Percentiles rank a stretch among this genome's conserved stretches.
Evolutionary conservation across 2,888 invertebrate genomes (phyloP).

Genomic region (Melitaea athalia): DNA sequence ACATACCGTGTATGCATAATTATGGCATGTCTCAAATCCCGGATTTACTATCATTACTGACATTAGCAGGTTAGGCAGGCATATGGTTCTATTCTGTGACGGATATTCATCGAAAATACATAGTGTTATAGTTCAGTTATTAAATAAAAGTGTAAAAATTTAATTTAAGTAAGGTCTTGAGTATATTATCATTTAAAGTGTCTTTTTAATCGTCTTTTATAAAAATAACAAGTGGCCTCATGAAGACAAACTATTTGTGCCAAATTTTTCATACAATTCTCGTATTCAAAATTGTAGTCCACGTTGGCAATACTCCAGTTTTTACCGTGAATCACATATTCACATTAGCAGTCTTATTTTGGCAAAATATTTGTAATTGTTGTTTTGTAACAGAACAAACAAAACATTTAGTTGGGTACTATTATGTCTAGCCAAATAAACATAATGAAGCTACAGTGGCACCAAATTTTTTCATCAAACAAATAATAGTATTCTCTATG

Average conservation of each 20-base stretch:
- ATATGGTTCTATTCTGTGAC: too few relatives aligned
- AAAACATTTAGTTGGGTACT: background rate
- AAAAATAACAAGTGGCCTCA: constrained; percentile 62
- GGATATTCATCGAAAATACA: too few relatives aligned
- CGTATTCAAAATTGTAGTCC: constrained; percentile 58
- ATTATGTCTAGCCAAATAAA: too few relatives aligned
- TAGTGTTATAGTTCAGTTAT: too few relatives aligned
- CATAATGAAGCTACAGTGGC: too few relatives aligned
- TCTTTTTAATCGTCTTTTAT: constrained; percentile 37
- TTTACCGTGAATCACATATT: constrained; percentile 63
- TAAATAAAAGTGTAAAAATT: background rate
- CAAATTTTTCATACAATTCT: constrained; percentile 67
- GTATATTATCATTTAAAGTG: background rate
- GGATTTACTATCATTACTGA: too few relatives aligned
- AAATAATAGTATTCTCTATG: too few relatives aligned
- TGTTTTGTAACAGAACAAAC: constrained; percentile 21
- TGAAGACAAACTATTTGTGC: constrained; percentile 67
- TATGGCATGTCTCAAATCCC: too few relatives aligned
- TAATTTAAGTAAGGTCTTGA: too few relatives aligned
- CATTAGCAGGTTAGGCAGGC: too few relatives aligned
- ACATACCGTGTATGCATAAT: too few relatives aligned
- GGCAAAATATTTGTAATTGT: constrained; percentile 51
- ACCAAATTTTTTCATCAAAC: too few relatives aligned
- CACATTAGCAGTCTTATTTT: constrained; percentile 69
- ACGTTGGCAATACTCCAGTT: constrained; percentile 72